Evolutionary conservation across 2,797 vertebrate genomes (phyloP), one percentile per base, ranked within the genome.

Genomic region (Anguilla pacifica): DNA sequence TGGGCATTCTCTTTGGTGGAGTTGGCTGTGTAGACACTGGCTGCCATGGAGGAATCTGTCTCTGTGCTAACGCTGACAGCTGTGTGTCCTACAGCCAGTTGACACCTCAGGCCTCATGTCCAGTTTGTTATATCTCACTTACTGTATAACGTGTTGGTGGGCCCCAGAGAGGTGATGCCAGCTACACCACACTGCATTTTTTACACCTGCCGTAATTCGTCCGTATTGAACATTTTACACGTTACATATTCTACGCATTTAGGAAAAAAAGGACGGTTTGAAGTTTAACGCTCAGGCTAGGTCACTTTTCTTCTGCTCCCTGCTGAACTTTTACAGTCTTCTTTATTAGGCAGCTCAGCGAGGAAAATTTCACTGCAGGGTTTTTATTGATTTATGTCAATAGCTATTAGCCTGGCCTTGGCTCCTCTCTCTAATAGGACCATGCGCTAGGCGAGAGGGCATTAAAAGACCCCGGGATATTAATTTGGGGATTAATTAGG

Each of bases 401-500:
- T 94, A 93, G 93, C 91, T 94, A 95, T 96, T 96, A 95, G 92
- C 89, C 90, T 89, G 35, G 90, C 89, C 89, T 93, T 90, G 90
- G 91, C 88, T 92, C 91, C 87, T 88, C 87, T 89, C 88, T 95
- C 95, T 94, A 94, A 94, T 91, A 92, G 91, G 88, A 86, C 86
- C 90, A 91, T 90, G 89, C 93, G 89, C 93, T 91, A 90, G 89
- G 91, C 89, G 89, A 81, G 86, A 91, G 92, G 89, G 84, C 89
- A 88, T 91, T 94, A 94, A 95, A 94, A 92, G 85, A 92, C 86
- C 84, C 10, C 46, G 87, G 92, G 92, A 95, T 95, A 95, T 96
- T 95, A 95, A 93, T 89, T 88, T 90, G 89, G 93, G 94, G 94
- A 96, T 96, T 96, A 95, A 96, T 96, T 95, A 94, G 93, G 94